Evolutionary conservation across 2,888 invertebrate genomes (phyloP).

Genomic region (Andrena marginata): DNA sequence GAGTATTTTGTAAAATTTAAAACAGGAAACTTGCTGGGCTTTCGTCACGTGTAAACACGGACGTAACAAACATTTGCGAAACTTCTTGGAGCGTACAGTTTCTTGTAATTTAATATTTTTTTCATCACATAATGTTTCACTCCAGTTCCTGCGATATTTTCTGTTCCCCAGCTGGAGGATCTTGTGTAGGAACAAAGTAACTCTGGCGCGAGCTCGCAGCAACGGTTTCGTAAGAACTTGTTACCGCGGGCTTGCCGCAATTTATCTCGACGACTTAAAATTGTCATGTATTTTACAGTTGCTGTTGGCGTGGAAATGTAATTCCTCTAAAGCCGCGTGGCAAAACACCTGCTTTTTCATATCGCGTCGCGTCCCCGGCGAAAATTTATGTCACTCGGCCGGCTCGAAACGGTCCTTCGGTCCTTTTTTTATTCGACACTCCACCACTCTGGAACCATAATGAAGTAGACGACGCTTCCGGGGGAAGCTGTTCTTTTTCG

Average conservation of each 20-base stretch:
- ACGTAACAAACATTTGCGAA: neutral
- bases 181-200: slow-evolving; percentile 17
- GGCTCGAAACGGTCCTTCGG: slow-evolving; percentile 1
- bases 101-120: slow-evolving; percentile 16
- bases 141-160: neutral
- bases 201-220: neutral
- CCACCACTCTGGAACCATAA: neutral
- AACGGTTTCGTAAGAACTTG: slow-evolving; percentile 39
- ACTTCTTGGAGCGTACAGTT: neutral
- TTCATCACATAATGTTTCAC: neutral
- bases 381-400: slow-evolving; percentile 35
- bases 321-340: slow-evolving; percentile 10
- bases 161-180: neutral
- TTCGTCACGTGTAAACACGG: no score
- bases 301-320: slow-evolving; percentile 36
- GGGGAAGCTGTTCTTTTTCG: neutral
- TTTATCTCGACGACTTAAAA: slow-evolving; percentile 42
- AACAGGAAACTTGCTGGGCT: no score
- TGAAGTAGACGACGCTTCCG: neutral
- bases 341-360: slow-evolving; percentile 17
- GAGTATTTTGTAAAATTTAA: no score
- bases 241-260: slow-evolving; percentile 29
- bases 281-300: slow-evolving; percentile 41
- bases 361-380: neutral
- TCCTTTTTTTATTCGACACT: neutral